Evolutionary conservation across 2,113 vertebrate species (phyloP).

Genomic region (Equus przewalskii): DNA sequence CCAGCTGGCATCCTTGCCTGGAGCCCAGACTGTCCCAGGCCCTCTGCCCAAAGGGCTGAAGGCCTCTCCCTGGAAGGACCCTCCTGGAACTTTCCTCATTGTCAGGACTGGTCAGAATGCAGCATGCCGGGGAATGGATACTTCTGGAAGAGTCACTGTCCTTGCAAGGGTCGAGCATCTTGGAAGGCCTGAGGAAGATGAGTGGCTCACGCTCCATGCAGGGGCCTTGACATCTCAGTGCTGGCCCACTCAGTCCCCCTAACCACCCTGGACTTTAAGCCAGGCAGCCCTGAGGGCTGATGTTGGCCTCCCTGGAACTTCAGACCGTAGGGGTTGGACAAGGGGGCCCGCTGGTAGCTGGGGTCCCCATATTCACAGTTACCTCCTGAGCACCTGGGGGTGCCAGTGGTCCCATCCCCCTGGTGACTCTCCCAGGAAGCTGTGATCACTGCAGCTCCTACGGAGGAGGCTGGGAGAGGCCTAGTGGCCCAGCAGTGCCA

Average conservation of each 20-base stretch:
- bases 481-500: rapidly evolving
- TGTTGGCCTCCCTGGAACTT: neutral
- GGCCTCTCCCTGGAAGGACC: neutral
- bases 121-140: rapidly evolving
- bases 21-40: rapidly evolving
- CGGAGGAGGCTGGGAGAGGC: neutral
- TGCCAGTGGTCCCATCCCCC: rapidly evolving
- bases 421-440: neutral
- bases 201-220: rapidly evolving
- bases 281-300: neutral
- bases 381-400: neutral
- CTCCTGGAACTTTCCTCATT: neutral
- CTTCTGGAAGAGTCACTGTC: neutral
- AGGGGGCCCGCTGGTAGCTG: neutral
- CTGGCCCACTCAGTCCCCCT: neutral
- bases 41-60: neutral
- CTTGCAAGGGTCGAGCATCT: neutral
- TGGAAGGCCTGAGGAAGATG: neutral
- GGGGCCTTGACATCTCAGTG: neutral
- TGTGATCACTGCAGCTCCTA: rapidly evolving
- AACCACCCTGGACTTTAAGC: rapidly evolving
- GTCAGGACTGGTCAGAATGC: neutral
- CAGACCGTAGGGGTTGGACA: rapidly evolving
- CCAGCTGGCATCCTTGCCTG: neutral
- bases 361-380: neutral